These are phyloP conservation scores for Antitype chi DNA, from an alignment of 2,888 invertebrate genomes.

Conservation along the genomic window DNA sequence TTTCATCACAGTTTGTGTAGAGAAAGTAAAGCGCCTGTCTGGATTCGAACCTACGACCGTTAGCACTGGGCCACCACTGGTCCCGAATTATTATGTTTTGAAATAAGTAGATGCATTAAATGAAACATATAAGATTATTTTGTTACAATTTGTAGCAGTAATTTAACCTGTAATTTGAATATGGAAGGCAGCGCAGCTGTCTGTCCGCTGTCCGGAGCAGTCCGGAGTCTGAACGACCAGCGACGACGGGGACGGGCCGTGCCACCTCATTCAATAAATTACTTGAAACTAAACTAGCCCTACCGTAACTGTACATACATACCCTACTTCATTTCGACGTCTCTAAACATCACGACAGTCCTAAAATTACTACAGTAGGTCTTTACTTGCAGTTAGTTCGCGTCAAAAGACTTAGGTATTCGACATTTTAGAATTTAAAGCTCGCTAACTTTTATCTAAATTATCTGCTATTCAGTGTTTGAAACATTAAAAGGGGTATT, in stretches of 20 bases:
- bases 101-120: background rate
- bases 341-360: background rate
- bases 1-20: too few relatives aligned
- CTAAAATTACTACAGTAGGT: too few relatives aligned
- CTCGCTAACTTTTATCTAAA: background rate
- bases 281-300: slow-evolving; percentile 4
- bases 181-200: slow-evolving; percentile 74
- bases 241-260: background rate
- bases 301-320: background rate
- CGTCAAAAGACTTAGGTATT: background rate
- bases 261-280: slow-evolving; percentile 8
- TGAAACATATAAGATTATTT: background rate
- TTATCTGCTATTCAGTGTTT: background rate
- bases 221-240: background rate
- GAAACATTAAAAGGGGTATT: background rate
- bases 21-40: too few relatives aligned
- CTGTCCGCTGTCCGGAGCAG: slow-evolving; percentile 8
- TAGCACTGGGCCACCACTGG: too few relatives aligned
- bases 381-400: background rate
- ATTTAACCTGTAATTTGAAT: slow-evolving; percentile 86
- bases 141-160: background rate
- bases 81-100: background rate
- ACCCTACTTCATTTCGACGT: background rate
- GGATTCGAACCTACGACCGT: too few relatives aligned
- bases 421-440: background rate